These are phyloP conservation scores for Poecilia latipinna DNA, from an alignment of 2,113 vertebrate genomes.

Conservation along the genomic window DNA sequence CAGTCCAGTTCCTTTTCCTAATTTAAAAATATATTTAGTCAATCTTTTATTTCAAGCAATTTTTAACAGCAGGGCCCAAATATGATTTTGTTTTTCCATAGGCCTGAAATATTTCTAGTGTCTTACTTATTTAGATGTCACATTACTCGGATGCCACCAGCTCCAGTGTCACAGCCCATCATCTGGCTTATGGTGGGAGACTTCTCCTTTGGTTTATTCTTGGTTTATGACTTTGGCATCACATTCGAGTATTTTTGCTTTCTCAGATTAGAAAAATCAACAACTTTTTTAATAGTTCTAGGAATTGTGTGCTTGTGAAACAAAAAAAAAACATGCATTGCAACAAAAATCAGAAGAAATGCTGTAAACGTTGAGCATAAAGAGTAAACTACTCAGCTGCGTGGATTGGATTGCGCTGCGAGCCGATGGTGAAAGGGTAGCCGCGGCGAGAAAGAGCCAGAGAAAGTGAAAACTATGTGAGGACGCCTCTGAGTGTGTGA, in stretches of 20 bases:
- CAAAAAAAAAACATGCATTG: conserved; percentile 3
- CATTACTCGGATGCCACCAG: conserved; percentile 15
- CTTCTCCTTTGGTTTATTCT: conserved; percentile 54
- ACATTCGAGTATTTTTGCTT: conserved; percentile 2
- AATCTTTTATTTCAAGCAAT: background rate
- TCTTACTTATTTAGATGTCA: conserved; percentile 35
- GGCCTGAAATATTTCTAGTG: background rate
- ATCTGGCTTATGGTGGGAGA: conserved; percentile 34
- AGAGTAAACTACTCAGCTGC: conserved; percentile 38
- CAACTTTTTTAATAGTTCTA: background rate
- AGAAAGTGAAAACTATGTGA: conserved; percentile 63
- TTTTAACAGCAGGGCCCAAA: background rate
- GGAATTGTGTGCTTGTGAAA: background rate
- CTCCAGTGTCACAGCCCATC: conserved; percentile 6
- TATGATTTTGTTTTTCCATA: background rate
- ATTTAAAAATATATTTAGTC: background rate
- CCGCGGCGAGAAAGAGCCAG: conserved; percentile 59
- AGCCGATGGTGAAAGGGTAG: conserved; percentile 73
- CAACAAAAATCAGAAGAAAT: conserved; percentile 39
- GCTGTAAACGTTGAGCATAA: conserved; percentile 48
- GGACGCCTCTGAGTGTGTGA: conserved; percentile 25
- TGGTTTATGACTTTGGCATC: conserved; percentile 54
- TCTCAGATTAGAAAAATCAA: conserved; percentile 15
- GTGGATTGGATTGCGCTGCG: conserved; percentile 70
- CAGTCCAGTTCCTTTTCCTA: background rate